phyloP scores from a whole-genome alignment of 2,888 invertebrate genomes.

The Coronaproctus castanopsis region DNA sequence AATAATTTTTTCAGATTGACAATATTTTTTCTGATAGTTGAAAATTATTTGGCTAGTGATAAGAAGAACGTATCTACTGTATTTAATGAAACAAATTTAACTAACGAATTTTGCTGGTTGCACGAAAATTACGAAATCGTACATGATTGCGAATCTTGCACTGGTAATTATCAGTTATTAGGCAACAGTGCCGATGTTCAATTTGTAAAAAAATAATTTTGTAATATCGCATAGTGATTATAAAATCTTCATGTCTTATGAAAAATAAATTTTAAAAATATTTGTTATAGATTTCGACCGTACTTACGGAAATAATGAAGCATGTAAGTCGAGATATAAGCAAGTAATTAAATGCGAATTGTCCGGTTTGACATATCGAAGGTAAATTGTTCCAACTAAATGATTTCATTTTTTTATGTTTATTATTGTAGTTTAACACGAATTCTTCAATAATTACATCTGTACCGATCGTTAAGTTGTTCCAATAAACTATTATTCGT shows the following conservation, averaged over 20 bases:
- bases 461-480: no score
- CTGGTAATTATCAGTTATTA: slow-evolving; percentile 36
- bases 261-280: no score
- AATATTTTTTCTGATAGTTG: slow-evolving; percentile 56
- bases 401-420: no score
- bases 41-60: slow-evolving; percentile 33
- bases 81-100: slow-evolving; percentile 50
- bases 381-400: no score
- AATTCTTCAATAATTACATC: no score
- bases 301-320: slow-evolving; percentile 56
- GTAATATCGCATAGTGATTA: no score
- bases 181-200: no score
- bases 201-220: no score
- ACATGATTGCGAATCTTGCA: slow-evolving; percentile 66
- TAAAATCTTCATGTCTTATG: no score
- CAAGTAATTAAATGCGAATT: slow-evolving; percentile 60
- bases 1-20: slow-evolving; percentile 42
- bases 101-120: slow-evolving; percentile 38
- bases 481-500: no score
- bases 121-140: slow-evolving; percentile 49
- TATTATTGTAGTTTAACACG: no score
- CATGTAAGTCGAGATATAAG: slow-evolving; percentile 65
- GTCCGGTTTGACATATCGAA: slow-evolving; percentile 49
- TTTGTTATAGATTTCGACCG: no score
- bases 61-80: slow-evolving; percentile 39